Percentiles rank a stretch among this genome's conserved stretches.
Evolutionary conservation across 2,113 vertebrate genomes (phyloP).

Genomic region (Chaenogobius annularis): DNA sequence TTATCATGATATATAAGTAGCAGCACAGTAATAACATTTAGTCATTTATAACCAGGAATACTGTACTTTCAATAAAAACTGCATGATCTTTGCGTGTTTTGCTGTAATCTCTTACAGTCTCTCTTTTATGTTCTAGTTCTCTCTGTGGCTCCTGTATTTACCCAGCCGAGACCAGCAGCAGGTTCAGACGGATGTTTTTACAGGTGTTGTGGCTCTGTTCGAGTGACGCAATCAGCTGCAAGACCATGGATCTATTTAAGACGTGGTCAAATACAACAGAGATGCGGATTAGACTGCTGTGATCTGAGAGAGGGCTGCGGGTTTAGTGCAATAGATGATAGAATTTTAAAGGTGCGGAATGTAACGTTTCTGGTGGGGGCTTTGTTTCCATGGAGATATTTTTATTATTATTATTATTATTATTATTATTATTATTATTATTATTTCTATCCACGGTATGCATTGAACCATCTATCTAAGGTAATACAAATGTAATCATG

Average conservation of each 20-base stretch:
- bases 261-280: slow-evolving; percentile 12
- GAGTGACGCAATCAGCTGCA: slow-evolving; percentile 15
- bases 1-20: too few species aligned
- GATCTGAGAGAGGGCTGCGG: slow-evolving; percentile 17
- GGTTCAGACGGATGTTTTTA: slow-evolving; percentile 63
- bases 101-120: neutral
- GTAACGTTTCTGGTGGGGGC: too few species aligned
- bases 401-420: neutral
- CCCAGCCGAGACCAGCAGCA: slow-evolving; percentile 61
- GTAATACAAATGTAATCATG: too few species aligned
- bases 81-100: neutral
- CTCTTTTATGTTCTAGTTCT: neutral
- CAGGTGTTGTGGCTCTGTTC: slow-evolving; percentile 47
- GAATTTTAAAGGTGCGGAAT: neutral
- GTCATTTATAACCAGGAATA: too few species aligned
- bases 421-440: too few species aligned
- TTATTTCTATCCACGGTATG: too few species aligned
- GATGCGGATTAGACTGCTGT: neutral
- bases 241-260: too few species aligned
- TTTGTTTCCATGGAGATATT: neutral
- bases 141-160: slow-evolving; percentile 49
- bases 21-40: too few species aligned
- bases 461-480: too few species aligned
- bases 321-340: neutral
- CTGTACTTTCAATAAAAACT: too few species aligned